Evolutionary conservation across 2,113 vertebrate genomes (phyloP), one percentile per base, ranked within the genome.

Genomic region (Sclerurus mexicanus): DNA sequence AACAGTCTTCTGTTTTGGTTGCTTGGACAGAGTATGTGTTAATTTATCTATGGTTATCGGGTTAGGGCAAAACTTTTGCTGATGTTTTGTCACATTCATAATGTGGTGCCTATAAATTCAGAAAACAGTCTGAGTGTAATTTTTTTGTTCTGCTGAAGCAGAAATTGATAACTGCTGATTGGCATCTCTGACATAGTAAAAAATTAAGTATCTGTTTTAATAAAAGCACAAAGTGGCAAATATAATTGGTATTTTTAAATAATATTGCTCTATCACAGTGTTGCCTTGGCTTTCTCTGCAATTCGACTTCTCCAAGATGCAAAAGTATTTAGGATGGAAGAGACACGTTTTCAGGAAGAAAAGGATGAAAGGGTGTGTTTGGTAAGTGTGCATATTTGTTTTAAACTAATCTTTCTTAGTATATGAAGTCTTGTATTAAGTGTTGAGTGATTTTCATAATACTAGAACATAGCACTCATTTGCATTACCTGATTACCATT

Each of bases 231-330:
- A 86, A 87, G 58, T 80, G 31, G 10, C 4, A 35, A 78, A 67
- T 49, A 37, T n/a, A 68, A 55, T 40, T n/a, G 44, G 9, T 71
- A 23, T 66, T 69, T 90, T 85, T 9, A 60, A 77, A 74, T 87
- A 52, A 62, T 60, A 37, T 44, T 77, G 14, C 86, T 96, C 35
- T 88, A 19, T 83, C 83, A 87, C 90, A 99, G 99, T 94, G 96
- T 97, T 85, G 97, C 99, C 58, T 97, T 97, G 85, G 98, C 98
- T 74, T 98, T 98, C 82, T 98, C 99, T 83, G 97, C 98, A 42
- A 96, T 99, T 92, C 96, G 72, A 89, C 97, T 99, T 77, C 98
- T 99, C 69, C 98, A 99, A 94, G 98, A 98, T 22, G 98, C 98
- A 64, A 96, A 98, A 84, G 69, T 98, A 80, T 98, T 98, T 81